Conservation (phyloP, 2,888 invertebrate genomes). For the Spilarctia lutea region DNA sequence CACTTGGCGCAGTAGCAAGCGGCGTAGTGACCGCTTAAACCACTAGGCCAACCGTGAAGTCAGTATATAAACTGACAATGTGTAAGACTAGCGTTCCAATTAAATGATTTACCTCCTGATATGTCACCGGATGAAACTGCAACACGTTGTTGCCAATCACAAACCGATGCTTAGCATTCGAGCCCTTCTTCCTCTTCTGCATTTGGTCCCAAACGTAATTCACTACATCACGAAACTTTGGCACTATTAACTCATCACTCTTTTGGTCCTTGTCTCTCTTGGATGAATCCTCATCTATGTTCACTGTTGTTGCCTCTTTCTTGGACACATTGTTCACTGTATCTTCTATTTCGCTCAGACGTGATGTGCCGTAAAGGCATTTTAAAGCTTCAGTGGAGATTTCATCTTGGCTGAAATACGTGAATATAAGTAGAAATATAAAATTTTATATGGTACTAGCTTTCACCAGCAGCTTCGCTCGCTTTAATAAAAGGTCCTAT, state of each 20-base stretch:
- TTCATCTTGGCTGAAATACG: slow-evolving; percentile 89
- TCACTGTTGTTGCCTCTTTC: slow-evolving; percentile 71
- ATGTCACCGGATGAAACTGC: slow-evolving; percentile 90
- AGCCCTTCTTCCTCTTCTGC: slow-evolving; percentile 86
- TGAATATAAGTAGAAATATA: background rate
- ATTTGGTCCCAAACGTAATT: slow-evolving; percentile 90
- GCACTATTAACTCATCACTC: slow-evolving; percentile 83
- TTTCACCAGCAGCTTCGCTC: too few relatives aligned
- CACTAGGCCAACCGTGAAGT: too few relatives aligned
- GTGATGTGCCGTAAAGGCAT: slow-evolving; percentile 90
- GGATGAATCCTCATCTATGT: slow-evolving; percentile 70
- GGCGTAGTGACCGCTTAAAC: too few relatives aligned
- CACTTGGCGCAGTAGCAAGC: too few relatives aligned
- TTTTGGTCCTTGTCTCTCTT: slow-evolving; percentile 75
- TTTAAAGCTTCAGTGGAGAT: slow-evolving; percentile 91
- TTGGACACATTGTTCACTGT: slow-evolving; percentile 79
- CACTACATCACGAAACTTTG: slow-evolving; percentile 91
- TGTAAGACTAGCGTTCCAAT: background rate
- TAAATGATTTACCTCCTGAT: slow-evolving; percentile 88
- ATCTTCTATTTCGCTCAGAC: slow-evolving; percentile 81
- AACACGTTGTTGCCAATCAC: slow-evolving; percentile 89
- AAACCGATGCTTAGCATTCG: slow-evolving; percentile 86
- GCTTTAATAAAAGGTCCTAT: too few relatives aligned
- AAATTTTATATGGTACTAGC: too few relatives aligned
- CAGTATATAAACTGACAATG: background rate